Evolutionary conservation across 2,797 vertebrate species (phyloP), one percentile per base, ranked within the genome.

Genomic region (Cossypha polioptera): DNA sequence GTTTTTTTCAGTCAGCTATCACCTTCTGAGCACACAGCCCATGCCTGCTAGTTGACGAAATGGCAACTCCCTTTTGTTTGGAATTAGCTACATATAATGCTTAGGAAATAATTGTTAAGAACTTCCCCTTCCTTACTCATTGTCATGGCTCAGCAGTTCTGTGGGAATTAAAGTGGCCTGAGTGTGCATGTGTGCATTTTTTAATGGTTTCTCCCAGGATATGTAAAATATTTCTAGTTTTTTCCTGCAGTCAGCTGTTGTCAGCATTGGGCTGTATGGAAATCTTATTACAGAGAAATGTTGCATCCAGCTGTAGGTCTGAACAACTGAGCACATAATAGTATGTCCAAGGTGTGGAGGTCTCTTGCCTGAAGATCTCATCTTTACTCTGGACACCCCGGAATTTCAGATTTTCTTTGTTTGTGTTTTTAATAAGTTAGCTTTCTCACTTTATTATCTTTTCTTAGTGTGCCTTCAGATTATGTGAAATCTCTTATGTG

Each of bases 131-230:
- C 28, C 45, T 91, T n/a, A 3, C 13, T 77, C 40, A 9, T 4
- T 69, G 50, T 47, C n/a, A 9, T 25, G 69, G 33, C 55, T 78
- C 29, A 62, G 69, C 17, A n/a, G 7, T 75, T 72, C 42, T n/a
- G 0, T 20, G 43, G 45, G 25, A 43, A 54, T 65, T 33, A 10
- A 57, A 59, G 29, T 42, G 67, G 7, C 71, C 26, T 1, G 0
- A 42, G 38, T 33, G 26, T 65, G 5, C 25, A 9, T 1, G 15
- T 36, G 3, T 35, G 10, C 8, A 1, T 38, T 61, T 15, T 91
- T 80, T 54, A n/a, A 36, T 47, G 73, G 11, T 77, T 69, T 90
- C 38, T 83, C 26, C 7, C 26, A 29, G 61, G 21, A 50, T 53
- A 45, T 40, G 9, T 80, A 11, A 31, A 31, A 4, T 31, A 20